Evolutionary conservation across 2,888 invertebrate genomes (phyloP).

Genomic region (Nematopogon swammerdamellus): DNA sequence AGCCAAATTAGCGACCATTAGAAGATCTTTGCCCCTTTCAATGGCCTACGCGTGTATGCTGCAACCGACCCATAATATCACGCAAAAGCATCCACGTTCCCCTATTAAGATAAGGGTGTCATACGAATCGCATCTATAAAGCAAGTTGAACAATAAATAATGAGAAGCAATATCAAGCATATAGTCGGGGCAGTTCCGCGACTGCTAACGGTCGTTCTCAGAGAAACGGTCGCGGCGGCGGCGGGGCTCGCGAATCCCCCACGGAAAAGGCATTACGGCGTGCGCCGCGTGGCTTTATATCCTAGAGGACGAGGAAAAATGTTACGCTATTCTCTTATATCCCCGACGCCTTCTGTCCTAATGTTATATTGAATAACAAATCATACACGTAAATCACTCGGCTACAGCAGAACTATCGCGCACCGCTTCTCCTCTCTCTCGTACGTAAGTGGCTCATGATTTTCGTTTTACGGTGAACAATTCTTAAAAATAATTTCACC

Average conservation of each 20-base stretch:
- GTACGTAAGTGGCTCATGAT: no score
- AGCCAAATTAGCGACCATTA: no score
- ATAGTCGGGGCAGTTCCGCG: not conserved
- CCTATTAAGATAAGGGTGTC: not conserved
- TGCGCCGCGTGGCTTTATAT: slow-evolving; percentile 12
- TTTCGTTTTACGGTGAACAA: no score
- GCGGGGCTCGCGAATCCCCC: slow-evolving; percentile 11
- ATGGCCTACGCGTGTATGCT: no score
- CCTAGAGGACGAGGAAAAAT: slow-evolving; percentile 16
- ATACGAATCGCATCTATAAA: not conserved
- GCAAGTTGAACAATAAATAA: slow-evolving; percentile 28
- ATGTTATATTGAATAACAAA: slow-evolving; percentile 23
- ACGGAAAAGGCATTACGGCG: slow-evolving; percentile 20
- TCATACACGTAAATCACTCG: slow-evolving; percentile 18
- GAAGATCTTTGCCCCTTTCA: no score
- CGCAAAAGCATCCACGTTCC: no score
- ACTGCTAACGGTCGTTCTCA: slow-evolving; percentile 1
- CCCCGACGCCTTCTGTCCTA: slow-evolving; percentile 13
- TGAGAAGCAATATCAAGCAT: slow-evolving; percentile 23
- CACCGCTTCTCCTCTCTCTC: no score
- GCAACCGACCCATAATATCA: no score
- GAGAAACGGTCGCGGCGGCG: not conserved
- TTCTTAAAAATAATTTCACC: no score
- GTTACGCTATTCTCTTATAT: slow-evolving; percentile 20
- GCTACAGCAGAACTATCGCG: not conserved